Base-by-base conservation (phyloP, 2,888 invertebrate species). In the Altica lythri region DNA sequence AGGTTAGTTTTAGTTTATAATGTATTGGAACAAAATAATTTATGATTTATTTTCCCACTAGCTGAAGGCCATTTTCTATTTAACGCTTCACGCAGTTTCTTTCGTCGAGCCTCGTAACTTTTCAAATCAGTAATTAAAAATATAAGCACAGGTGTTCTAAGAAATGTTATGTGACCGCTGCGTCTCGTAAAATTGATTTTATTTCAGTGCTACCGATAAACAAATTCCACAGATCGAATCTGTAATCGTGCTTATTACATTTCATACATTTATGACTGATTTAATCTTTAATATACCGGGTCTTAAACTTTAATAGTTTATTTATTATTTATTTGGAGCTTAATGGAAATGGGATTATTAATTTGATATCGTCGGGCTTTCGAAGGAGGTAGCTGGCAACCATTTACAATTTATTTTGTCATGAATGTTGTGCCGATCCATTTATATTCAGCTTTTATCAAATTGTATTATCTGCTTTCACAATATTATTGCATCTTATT, bases 161-260 rank as follows among this genome's bases (percentile, higher is more conserved):
- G 68, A 69, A 71, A 68, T 67, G 69, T 66, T 59, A 59, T 62
- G 16, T 18, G 29, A 49, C 48, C 22, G 10, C 30, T 30, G 14
- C 68, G 68, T 69, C 69, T n/a, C n/a, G 62, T 70, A 69, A 72
- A 74, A 74, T 72, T 72, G 72, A 73, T 72, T 73, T 71, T 69
- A 69, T 67, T 66, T 65, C 66, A 62, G 62, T 62, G 64, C 65
- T 64, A 66, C 67, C 63, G 66, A 69, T 68, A 66, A 64, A 71
- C 71, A 72, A 72, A 73, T 73, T 73, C 72, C 69, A 55, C 63
- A 68, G 74, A 73, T 73, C 69, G 68, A 67, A 72, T 73, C 72
- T 68, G 67, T 64, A 51, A 57, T 52, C 61, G 50, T 38, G 58
- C 61, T 66, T 66, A 64, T 72, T 72, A 70, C 44, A 69, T 64